Base-by-base conservation (phyloP, 2,113 vertebrate genomes). In the Lates calcarifer region DNA sequence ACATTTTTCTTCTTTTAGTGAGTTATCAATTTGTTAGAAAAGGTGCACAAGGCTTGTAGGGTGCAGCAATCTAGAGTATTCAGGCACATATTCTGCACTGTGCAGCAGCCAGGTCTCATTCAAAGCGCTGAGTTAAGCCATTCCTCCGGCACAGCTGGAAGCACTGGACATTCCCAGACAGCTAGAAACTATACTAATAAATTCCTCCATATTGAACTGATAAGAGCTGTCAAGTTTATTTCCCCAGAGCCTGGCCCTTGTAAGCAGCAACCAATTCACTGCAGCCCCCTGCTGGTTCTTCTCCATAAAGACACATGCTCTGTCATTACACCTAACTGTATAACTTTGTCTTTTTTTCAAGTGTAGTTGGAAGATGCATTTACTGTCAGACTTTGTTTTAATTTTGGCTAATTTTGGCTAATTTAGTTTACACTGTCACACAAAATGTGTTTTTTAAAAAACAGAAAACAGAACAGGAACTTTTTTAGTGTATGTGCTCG, bases 211-310 rank as follows among this genome's bases (percentile, higher is more conserved):
- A 74, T 28, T 73, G 26, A 87, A 81, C 39, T 39, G 15, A 80
- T 73, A 64, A 22, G 55, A 79, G 17, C 26, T 56, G 73, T 49
- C 26, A 73, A 60, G 60, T 51, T 13, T 51, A 24, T 41, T 55
- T 77, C 17, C 29, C 35, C 29, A 26, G 49, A 80, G 64, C 51
- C 7, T 17, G 39, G 7, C 15, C 51, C 51, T 61, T 51, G 6
- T 29, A 35, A 60, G 35, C 29, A 55, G 15, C 2, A 58, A 79
- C 0, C n/a, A 31, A 26, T 64, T 71, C 80, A 79, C 20, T 77
- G 69, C 8, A 69, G 85, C 84, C 89, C 87, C 73, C 90, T 92
- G 84, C 82, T 91, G 92, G 90, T 13, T 17, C 61, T 20, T 62
- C 10, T 61, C 26, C 20, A 22, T 51, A 69, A 67, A 57, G 26